Conservation (phyloP, 1,140 invertebrate species). For the Aradophagus sp. region DNA sequence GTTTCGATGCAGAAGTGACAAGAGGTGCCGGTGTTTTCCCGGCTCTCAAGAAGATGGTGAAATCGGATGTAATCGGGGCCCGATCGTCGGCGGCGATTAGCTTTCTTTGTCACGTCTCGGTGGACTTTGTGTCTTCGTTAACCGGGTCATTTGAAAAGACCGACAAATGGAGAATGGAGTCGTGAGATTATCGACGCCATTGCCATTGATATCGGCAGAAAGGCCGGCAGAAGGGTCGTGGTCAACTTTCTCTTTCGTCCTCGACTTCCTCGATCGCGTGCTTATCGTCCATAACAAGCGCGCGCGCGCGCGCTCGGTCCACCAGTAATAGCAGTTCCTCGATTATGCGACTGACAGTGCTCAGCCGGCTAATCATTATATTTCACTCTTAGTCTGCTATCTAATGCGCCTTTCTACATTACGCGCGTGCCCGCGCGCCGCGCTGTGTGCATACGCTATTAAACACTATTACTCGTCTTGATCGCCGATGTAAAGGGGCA, state of each 20-base stretch:
- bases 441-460: constrained; percentile 1
- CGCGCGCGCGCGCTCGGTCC: constrained; percentile 22
- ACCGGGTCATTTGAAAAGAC: constrained; percentile 33
- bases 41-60: constrained; percentile 37
- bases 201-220: constrained; percentile 52
- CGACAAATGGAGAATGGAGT: constrained; percentile 25
- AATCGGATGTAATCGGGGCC: constrained; percentile 21
- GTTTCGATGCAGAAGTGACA: constrained; percentile 9
- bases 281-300: constrained; percentile 59
- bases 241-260: constrained; percentile 69
- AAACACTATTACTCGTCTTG: constrained; percentile 33
- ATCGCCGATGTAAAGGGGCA: too few species aligned
- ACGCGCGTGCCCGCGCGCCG: neutral
- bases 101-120: constrained; percentile 12
- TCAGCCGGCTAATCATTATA: constrained; percentile 45
- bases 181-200: constrained; percentile 50
- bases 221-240: constrained; percentile 64
- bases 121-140: constrained; percentile 32
- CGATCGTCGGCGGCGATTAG: constrained; percentile 2
- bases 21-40: constrained; percentile 19
- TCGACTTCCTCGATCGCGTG: constrained; percentile 63
- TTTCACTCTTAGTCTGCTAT: constrained; percentile 35
- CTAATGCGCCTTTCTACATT: constrained; percentile 13
- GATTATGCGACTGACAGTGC: constrained; percentile 59
- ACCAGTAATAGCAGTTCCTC: constrained; percentile 39